Conservation (phyloP, 2,113 vertebrate species). For the Caloenas nicobarica region DNA sequence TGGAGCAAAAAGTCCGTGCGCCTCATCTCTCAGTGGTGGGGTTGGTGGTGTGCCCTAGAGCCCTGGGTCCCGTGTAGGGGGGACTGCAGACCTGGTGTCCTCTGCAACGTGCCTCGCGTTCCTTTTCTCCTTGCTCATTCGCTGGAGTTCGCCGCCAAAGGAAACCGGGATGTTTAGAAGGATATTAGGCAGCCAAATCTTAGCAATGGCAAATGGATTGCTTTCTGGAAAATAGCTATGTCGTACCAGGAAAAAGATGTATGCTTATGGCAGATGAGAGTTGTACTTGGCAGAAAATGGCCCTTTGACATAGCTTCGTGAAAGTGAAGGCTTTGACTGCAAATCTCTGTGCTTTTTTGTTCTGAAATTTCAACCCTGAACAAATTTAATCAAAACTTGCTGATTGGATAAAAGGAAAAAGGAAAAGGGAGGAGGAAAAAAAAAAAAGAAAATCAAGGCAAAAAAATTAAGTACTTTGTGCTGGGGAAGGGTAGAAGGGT, state of each 20-base stretch:
- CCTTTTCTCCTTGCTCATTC: background rate
- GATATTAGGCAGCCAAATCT: background rate
- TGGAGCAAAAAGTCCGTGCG: no score
- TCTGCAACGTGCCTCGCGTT: fast-evolving
- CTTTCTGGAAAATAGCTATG: background rate
- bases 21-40: no score
- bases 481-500: background rate
- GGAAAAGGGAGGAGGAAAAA: background rate
- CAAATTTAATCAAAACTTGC: background rate
- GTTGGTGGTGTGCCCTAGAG: no score
- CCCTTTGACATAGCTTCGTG: background rate
- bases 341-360: background rate
- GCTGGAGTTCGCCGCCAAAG: background rate
- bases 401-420: background rate
- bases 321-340: background rate
- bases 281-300: background rate
- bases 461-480: background rate
- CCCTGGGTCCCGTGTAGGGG: no score
- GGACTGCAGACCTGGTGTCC: no score
- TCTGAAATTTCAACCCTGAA: background rate
- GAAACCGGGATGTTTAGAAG: background rate
- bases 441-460: background rate
- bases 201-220: background rate
- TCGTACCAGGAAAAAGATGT: background rate
- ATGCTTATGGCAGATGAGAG: background rate